Base-by-base conservation (phyloP, 2,888 invertebrate genomes). In the Diarsia mendica region DNA sequence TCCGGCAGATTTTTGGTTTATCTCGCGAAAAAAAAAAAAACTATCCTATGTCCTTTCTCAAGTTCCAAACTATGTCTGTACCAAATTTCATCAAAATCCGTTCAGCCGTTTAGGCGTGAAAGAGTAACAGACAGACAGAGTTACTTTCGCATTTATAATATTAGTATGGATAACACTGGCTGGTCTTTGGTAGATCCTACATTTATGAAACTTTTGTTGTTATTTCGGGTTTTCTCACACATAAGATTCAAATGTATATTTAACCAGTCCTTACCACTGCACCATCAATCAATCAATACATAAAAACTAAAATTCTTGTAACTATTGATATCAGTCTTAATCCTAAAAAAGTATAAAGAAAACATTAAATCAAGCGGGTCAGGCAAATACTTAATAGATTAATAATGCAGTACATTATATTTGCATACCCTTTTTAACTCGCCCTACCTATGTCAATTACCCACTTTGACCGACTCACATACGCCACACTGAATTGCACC, bases 381-480 rank as follows among this genome's bases (percentile, higher is more conserved):
- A 61, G 48, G 46, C 23, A 75, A 20, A 51, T 28, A 55, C 58
- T 6, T 39, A 39, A 39, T 39, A 39, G 39, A 39, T 23, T 44
- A 28, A 53, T 75, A 55, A 66, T 79, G 48, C 33, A 72, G 49
- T 53, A 69, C 51, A 44, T 18, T 51, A 10, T 33, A 72, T 67
- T 61, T 72, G 63, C 51, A 74, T 75, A 73, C 64, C 60, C 73
- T 76, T 71, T 73, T 60, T 53, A 60, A 73, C 51, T 60, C 51
- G 28, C 64, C 64, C 39, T 74, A 61, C 67, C 72, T 69, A 75
- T 71, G 58, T 73, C 71, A 75, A 69, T 72, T 68, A 70, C 33
- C 51, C 69, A 73, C 66, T 51, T 64, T 74, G 79, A 76, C 82
- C 82, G 51, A 74, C 67, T 82, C 75, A 44, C 71, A n/a, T 48